Percentiles rank a stretch among this genome's conserved stretches.
phyloP scores from a whole-genome alignment of 2,113 vertebrate species.

The Chascanopsetta lugubris region DNA sequence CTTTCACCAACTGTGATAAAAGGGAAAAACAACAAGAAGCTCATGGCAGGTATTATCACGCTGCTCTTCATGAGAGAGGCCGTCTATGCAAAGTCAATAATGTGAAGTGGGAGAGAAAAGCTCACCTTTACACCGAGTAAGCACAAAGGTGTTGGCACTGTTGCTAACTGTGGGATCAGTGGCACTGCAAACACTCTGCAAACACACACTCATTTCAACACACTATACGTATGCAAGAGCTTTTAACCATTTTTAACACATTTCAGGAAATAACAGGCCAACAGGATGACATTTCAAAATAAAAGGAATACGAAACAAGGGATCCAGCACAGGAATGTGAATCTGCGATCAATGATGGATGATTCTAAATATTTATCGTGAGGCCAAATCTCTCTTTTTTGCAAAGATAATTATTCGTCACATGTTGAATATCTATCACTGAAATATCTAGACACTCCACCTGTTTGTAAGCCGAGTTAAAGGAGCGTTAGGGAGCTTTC shows the following conservation, averaged over 20 bases:
- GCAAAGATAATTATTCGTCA: constrained; percentile 28
- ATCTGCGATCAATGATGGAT: constrained; percentile 13
- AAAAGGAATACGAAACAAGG: constrained; percentile 8
- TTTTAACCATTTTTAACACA: constrained; percentile 55
- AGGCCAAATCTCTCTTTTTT: constrained; percentile 34
- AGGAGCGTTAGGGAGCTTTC: too few species aligned
- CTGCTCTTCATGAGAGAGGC: constrained; percentile 62
- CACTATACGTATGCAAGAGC: constrained; percentile 65
- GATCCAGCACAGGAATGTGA: constrained; percentile 12
- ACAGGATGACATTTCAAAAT: constrained; percentile 2
- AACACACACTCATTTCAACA: constrained; percentile 40
- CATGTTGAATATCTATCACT: constrained; percentile 33
- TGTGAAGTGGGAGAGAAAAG: constrained; percentile 68
- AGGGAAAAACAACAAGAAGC: constrained; percentile 27
- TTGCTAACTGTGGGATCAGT: constrained; percentile 62
- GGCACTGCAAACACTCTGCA: constrained; percentile 51
- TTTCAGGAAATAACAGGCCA: constrained; percentile 1
- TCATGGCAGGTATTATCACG: constrained; percentile 71
- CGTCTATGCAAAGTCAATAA: constrained; percentile 80
- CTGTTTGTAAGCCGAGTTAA: constrained; percentile 30
- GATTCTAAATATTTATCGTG: constrained; percentile 30
- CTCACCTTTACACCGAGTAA: constrained; percentile 62
- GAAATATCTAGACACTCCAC: constrained; percentile 26
- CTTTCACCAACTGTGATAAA: constrained; percentile 54
- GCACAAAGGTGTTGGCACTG: constrained; percentile 60